A percentile compares a stretch with the other conserved stretches of the same genome.
These are phyloP conservation scores for Lycaena phlaeas DNA, from an alignment of 2,888 invertebrate species.

Conservation along the genomic window DNA sequence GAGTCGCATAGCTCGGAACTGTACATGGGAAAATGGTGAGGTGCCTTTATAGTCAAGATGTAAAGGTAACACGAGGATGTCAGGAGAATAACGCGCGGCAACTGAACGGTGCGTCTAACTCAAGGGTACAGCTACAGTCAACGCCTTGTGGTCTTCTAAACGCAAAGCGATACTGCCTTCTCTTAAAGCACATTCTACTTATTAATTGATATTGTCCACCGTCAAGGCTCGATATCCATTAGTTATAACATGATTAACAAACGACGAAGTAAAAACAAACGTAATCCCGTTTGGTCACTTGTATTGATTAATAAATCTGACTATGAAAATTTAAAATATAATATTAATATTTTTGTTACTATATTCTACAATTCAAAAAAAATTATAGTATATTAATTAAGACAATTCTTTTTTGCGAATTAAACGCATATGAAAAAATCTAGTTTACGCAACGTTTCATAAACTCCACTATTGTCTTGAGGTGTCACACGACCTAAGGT, in stretches of 20 bases:
- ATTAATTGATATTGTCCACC: neutral
- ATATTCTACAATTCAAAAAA: too few species aligned
- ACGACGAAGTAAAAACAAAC: too few species aligned
- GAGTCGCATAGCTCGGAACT: conserved; percentile 43
- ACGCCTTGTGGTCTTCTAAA: conserved; percentile 1
- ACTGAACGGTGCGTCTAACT: conserved; percentile 30
- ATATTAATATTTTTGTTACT: too few species aligned
- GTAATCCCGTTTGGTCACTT: too few species aligned
- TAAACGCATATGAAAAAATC: too few species aligned
- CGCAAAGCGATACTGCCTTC: neutral
- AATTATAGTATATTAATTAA: too few species aligned
- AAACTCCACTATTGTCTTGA: too few species aligned
- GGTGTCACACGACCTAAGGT: too few species aligned
- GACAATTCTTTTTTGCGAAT: too few species aligned
- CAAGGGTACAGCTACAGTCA: conserved; percentile 23
- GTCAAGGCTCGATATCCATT: neutral
- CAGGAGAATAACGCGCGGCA: conserved; percentile 46
- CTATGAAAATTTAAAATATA: too few species aligned
- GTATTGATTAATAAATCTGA: too few species aligned
- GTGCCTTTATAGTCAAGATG: conserved; percentile 29
- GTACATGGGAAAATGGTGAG: conserved; percentile 21
- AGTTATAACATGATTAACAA: neutral
- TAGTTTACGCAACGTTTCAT: too few species aligned
- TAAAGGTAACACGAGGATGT: conserved; percentile 47
- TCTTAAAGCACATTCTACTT: neutral